phyloP scores from a whole-genome alignment of 2,888 invertebrate species.

The Drosophila colorata region DNA sequence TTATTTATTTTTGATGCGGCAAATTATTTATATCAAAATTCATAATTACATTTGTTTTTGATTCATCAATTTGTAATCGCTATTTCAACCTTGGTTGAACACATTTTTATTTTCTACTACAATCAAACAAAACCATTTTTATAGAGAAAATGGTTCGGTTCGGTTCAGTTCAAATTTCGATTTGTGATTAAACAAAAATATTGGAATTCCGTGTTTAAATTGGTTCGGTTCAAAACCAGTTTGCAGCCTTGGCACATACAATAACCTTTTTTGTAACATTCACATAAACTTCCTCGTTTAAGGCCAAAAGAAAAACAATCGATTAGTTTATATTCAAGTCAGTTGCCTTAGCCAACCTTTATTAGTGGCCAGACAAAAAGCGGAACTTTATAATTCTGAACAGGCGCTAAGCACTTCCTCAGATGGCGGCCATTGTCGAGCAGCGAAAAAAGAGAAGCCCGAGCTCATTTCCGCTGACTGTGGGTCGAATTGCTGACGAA shows the following conservation, averaged over 20 bases:
- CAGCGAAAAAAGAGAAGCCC: slow-evolving; percentile 51
- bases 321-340: slow-evolving; percentile 29
- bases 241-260: background rate
- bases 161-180: too few relatives aligned
- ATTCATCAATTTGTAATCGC: background rate
- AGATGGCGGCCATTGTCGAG: slow-evolving; percentile 43
- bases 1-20: too few relatives aligned
- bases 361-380: slow-evolving; percentile 35
- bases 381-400: slow-evolving; percentile 68
- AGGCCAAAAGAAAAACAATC: slow-evolving; percentile 18
- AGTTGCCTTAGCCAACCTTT: slow-evolving; percentile 9
- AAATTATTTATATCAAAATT: too few relatives aligned
- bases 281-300: background rate
- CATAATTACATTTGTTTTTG: background rate
- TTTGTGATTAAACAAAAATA: too few relatives aligned
- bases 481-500: slow-evolving; percentile 9
- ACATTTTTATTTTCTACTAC: too few relatives aligned
- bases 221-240: background rate
- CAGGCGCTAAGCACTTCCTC: slow-evolving; percentile 65
- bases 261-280: background rate
- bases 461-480: slow-evolving; percentile 61
- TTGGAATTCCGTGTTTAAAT: too few relatives aligned
- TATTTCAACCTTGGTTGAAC: too few relatives aligned
- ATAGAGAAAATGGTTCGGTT: too few relatives aligned
- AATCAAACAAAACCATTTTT: too few relatives aligned